Conservation (phyloP, 2,113 vertebrate species). For the Ammodramus savannarum region DNA sequence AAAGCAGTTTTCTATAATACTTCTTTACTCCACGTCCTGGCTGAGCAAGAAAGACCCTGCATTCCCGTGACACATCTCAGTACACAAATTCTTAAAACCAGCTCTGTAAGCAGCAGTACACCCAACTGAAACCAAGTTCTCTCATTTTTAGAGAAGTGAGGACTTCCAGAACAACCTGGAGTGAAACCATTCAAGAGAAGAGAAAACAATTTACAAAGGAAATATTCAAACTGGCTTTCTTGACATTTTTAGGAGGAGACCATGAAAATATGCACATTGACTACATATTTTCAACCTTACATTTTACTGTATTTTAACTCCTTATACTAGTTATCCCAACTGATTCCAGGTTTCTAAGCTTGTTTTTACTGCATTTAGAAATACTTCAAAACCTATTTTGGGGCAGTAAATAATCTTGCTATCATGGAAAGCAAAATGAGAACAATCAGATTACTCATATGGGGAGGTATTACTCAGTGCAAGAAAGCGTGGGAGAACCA, state of each 20-base stretch:
- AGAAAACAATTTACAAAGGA: background rate
- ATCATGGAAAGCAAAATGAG: slow-evolving; percentile 16
- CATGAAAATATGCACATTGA: background rate
- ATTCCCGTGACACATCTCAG: background rate
- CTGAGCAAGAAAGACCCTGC: background rate
- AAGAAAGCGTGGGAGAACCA: slow-evolving; percentile 23
- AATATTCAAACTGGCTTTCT: background rate
- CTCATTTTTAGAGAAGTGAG: background rate
- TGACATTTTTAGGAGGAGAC: background rate
- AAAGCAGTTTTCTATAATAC: background rate
- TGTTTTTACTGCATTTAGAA: background rate
- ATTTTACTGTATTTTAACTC: background rate
- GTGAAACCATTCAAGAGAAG: background rate
- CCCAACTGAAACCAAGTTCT: background rate
- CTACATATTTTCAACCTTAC: background rate
- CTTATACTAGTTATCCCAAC: background rate
- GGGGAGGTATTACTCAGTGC: slow-evolving; percentile 13
- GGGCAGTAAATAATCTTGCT: slow-evolving; percentile 8
- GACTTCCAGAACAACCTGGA: background rate
- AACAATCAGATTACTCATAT: slow-evolving; percentile 44
- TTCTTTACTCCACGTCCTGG: background rate
- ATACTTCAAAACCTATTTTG: background rate
- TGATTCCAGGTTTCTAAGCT: background rate
- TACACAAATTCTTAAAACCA: background rate
- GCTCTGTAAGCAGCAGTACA: background rate